phyloP scores from a whole-genome alignment of 2,113 vertebrate genomes.

The Myotis lucifugus region DNA sequence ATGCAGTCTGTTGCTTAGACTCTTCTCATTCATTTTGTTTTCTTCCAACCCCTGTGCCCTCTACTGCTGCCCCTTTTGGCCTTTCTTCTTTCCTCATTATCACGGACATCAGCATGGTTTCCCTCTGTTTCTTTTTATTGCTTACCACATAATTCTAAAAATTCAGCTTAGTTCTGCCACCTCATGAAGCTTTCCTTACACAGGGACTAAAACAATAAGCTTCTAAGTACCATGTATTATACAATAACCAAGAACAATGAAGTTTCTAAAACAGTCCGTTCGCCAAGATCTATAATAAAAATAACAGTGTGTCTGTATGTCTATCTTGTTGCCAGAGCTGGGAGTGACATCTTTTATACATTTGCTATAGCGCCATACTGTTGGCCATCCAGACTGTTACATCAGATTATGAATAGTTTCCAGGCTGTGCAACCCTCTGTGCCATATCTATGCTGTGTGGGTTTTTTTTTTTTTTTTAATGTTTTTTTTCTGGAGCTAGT shows the following conservation, averaged over 20 bases:
- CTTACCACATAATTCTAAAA: not conserved
- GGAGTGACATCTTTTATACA: not conserved
- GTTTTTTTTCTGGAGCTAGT: not conserved
- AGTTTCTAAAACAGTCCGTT: not conserved
- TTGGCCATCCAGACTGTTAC: not conserved
- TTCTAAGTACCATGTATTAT: not conserved
- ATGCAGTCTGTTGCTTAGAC: not conserved
- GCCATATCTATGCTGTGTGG: not conserved
- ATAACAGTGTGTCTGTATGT: not conserved
- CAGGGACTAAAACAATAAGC: not conserved
- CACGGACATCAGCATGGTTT: not conserved
- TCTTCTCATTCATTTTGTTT: not conserved
- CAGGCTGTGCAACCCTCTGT: not conserved
- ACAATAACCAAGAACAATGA: not conserved
- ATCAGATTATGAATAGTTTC: conserved; percentile 8
- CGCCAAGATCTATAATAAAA: conserved; percentile 16
- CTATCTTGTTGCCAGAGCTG: not conserved
- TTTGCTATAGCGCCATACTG: not conserved
- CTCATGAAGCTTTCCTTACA: conserved; percentile 4
- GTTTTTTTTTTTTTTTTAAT: not conserved
- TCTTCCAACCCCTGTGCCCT: not conserved
- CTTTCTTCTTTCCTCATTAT: not conserved
- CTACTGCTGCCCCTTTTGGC: too few relatives aligned
- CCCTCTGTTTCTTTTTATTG: not conserved
- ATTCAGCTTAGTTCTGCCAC: not conserved